A percentile compares a stretch with the other conserved stretches of the same genome.
Conservation (phyloP, 2,888 invertebrate species). For the Ditula angustiorana region DNA sequence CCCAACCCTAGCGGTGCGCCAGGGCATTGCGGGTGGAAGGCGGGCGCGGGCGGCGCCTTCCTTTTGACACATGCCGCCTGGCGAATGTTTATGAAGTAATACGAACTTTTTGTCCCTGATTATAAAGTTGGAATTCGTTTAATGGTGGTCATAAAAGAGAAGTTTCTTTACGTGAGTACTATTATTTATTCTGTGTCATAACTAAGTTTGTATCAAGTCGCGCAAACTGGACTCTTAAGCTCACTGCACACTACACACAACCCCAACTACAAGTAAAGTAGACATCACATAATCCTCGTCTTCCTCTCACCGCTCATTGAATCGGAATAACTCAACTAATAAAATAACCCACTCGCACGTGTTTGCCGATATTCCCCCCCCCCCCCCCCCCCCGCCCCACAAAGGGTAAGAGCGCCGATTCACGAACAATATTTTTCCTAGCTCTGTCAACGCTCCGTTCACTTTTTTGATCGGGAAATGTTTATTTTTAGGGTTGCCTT, state of each 20-base stretch:
- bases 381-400: slow-evolving; percentile 32
- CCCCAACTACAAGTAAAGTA: slow-evolving; percentile 19
- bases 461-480: slow-evolving; percentile 39
- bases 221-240: neutral
- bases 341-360: slow-evolving; percentile 35
- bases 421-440: slow-evolving; percentile 46
- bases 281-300: slow-evolving; percentile 25
- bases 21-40: no score
- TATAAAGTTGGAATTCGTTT: no score
- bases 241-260: neutral
- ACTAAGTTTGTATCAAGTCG: no score
- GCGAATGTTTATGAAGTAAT: no score
- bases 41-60: no score
- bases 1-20: no score
- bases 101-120: no score
- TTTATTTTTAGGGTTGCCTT: slow-evolving; percentile 30
- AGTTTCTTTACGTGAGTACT: no score
- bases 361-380: slow-evolving; percentile 44
- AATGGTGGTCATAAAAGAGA: no score
- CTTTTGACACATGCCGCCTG: no score
- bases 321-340: slow-evolving; percentile 40
- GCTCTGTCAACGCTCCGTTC: slow-evolving; percentile 42
- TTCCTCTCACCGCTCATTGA: slow-evolving; percentile 33
- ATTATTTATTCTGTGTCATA: no score
- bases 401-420: slow-evolving; percentile 46